phyloP scores from a whole-genome alignment of 2,797 vertebrate species.

The Onychomys leucogaster region DNA sequence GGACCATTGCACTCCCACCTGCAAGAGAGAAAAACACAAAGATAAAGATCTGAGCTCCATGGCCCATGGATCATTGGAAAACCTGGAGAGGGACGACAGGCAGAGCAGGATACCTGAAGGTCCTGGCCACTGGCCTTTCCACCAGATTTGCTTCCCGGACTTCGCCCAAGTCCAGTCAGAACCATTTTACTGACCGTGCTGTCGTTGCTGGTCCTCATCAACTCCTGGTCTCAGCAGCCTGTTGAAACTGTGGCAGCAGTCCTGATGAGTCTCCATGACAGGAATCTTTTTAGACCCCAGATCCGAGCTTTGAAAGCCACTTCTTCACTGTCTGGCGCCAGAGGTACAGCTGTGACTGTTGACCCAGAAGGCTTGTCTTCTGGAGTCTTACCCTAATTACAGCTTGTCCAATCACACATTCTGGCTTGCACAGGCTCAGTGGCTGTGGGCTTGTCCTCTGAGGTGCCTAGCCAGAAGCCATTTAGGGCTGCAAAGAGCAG shows the following conservation, averaged over 20 bases:
- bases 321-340: too few relatives aligned
- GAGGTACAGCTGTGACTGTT: not conserved
- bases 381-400: too few relatives aligned
- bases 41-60: not conserved
- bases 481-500: too few relatives aligned
- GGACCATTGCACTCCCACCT: too few relatives aligned
- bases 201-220: too few relatives aligned
- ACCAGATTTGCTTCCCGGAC: too few relatives aligned
- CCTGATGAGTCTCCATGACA: too few relatives aligned
- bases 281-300: not conserved
- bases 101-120: too few relatives aligned
- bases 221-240: not conserved
- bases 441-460: not conserved
- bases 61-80: too few relatives aligned
- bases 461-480: rapidly evolving
- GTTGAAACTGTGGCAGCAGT: too few relatives aligned
- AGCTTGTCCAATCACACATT: not conserved
- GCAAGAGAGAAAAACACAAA: not conserved
- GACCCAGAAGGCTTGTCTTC: not conserved
- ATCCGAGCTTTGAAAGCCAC: not conserved
- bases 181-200: too few relatives aligned
- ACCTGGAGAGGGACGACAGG: too few relatives aligned
- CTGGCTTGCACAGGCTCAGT: not conserved
- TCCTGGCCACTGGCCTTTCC: not conserved
- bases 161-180: not conserved